Base-by-base conservation (phyloP, 2,113 vertebrate species). In the Glaucidium brasilianum region DNA sequence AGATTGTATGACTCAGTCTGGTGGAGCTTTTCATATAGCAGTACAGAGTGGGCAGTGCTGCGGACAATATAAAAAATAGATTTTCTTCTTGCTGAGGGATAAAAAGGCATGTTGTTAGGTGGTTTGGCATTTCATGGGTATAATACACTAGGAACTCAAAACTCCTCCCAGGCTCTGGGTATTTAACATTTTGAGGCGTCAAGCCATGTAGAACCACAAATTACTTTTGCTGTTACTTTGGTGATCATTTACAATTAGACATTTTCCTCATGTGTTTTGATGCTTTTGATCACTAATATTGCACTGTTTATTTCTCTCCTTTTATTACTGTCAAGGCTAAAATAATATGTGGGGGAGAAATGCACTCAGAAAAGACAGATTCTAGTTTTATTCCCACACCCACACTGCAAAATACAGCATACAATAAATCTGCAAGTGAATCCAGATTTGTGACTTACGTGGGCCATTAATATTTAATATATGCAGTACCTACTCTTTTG, bases 391-490 rank as follows among this genome's bases (percentile, higher is more conserved):
- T 73, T 92, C n/a, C 71, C 58, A 86, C n/a, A 2, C 84, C 83
- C 60, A 88, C 77, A 13, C 78, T 90, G 90, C 66, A 94, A 95
- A 93, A 94, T 53, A 37, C 43, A 92, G 63, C 59, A 67, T 34
- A 73, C 27, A 91, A 89, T 82, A 91, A 85, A 85, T 92, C 69
- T 76, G 49, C 60, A 79, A 92, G 88, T 20, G 73, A 85, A 82
- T 79, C 74, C 90, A 84, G 71, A 92, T 92, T 94, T 4, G 2
- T 94, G 94, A 95, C 94, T 95, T 94, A 76, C 11, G 41, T 69
- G 41, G 23, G 77, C 53, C 72, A 76, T 97, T 80, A 94, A 92
- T 94, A 83, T 79, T 92, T 93, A 91, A 91, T 53, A 67, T 73
- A 62, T 58, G 73, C 77, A 69, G 67, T 50, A 69, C 30, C 74